Base-by-base conservation (phyloP, 2,888 invertebrate genomes). In the Dynastes hyllus region DNA sequence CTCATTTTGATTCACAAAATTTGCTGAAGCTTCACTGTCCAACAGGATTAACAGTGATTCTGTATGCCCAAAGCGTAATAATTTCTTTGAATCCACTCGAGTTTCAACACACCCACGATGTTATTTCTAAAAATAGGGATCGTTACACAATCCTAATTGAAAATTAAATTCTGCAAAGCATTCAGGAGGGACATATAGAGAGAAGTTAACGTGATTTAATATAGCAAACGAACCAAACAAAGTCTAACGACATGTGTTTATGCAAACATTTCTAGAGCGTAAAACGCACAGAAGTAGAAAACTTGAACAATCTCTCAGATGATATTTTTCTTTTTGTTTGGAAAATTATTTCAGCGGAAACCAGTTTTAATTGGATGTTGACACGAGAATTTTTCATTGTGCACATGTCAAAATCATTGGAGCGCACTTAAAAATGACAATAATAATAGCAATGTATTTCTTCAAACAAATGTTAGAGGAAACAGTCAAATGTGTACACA, bases 201-300 rank as follows among this genome's bases (percentile, higher is more conserved):
- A 53, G 53, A 58, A 58, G 55, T n/a, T 16, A 58, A 6, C n/a
- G 22, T 22, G 22, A 58, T 58, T 58, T 58, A 58, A 58, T 58
- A 22, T 16, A 22, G 22, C 22, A 22, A 58, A 58, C 16, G 22
- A 22, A 16, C 22, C 22, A 58, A 9, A 58, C 55, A 58, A 58
- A 22, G 8, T 58, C n/a, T 22, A 8, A 58, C 22, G 4, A 58
- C 22, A 58, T 58, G n/a, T 58, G 27, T 58, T 2, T 22, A 58
- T 58, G 6, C 22, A 55, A 22, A 58, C 55, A 22, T 22, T n/a
- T 58, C 8, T 22, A 22, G 0, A n/a, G n/a, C n/a, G 22, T 16
- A 58, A 22, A 9, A 58, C 5, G 55, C 16, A 58, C 55, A 22
- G 22, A 58, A 22, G 6, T 22, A 22, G 22, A 22, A 58, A 22